phyloP scores from a whole-genome alignment of 2,113 vertebrate species.

The Psittacula cyanocephala region DNA sequence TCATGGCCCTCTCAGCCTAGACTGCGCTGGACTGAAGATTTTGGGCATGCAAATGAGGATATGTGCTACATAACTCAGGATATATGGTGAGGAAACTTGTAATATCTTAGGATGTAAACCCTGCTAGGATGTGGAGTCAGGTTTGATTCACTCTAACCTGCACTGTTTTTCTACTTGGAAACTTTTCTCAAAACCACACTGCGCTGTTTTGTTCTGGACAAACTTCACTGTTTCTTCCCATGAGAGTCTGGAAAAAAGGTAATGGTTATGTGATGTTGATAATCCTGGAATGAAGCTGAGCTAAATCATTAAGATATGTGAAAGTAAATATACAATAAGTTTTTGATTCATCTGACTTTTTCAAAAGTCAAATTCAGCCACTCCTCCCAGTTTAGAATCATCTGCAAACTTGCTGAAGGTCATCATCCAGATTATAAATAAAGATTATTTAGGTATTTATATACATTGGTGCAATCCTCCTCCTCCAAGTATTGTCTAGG shows the following conservation, averaged over 20 bases:
- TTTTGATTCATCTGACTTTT: background rate
- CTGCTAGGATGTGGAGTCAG: background rate
- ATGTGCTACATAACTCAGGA: background rate
- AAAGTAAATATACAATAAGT: background rate
- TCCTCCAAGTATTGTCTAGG: background rate
- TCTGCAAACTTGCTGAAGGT: background rate
- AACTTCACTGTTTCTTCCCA: background rate
- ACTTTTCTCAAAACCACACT: background rate
- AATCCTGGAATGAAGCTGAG: background rate
- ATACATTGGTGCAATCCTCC: rapidly evolving
- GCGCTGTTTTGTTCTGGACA: background rate
- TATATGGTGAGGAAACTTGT: background rate
- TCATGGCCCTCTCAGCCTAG: background rate
- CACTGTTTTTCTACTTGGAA: background rate
- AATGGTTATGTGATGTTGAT: background rate
- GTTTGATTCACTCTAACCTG: background rate
- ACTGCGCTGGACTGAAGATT: background rate
- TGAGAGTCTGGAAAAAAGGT: background rate
- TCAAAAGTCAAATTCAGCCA: background rate
- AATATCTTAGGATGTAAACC: background rate
- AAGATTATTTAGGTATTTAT: background rate
- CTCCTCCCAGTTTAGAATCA: background rate
- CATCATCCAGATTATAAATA: background rate
- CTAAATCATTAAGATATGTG: background rate
- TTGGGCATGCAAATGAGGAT: background rate